Evolutionary conservation across 2,888 invertebrate species (phyloP).

Genomic region (Sesia apiformis): DNA sequence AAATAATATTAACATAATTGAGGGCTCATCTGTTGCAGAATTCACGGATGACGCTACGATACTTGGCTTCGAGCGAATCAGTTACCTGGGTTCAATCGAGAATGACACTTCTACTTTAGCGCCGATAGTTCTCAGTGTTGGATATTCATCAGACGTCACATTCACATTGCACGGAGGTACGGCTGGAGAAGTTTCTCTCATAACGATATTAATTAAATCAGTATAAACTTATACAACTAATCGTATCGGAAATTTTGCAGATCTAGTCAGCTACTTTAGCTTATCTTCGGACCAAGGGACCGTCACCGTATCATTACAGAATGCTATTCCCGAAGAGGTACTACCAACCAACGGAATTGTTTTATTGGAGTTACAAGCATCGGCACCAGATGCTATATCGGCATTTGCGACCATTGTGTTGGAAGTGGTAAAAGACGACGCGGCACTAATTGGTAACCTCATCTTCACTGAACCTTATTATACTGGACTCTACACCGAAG

Average conservation of each 20-base stretch:
- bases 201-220: no score
- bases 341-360: conserved; percentile 3
- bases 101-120: conserved; percentile 9
- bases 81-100: conserved; percentile 15
- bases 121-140: conserved; percentile 11
- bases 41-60: conserved; percentile 2
- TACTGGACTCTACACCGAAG: conserved; percentile 16
- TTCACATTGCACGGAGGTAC: conserved; percentile 21
- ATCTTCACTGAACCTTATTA: conserved; percentile 20
- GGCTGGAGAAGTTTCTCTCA: no score
- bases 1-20: no score
- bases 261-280: conserved; percentile 13
- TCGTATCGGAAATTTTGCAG: conserved; percentile 10
- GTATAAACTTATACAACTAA: not conserved
- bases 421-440: conserved; percentile 4
- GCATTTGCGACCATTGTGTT: conserved; percentile 6
- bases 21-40: not conserved
- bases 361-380: conserved; percentile 2
- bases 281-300: not conserved
- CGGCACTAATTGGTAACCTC: conserved; percentile 2
- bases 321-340: conserved; percentile 1
- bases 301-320: conserved; percentile 3
- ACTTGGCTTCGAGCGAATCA: conserved; percentile 12
- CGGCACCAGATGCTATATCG: conserved; percentile 3
- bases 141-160: conserved; percentile 12